Evolutionary conservation across 2,888 invertebrate genomes (phyloP).

Genomic region (Pharmacophagus antenor): DNA sequence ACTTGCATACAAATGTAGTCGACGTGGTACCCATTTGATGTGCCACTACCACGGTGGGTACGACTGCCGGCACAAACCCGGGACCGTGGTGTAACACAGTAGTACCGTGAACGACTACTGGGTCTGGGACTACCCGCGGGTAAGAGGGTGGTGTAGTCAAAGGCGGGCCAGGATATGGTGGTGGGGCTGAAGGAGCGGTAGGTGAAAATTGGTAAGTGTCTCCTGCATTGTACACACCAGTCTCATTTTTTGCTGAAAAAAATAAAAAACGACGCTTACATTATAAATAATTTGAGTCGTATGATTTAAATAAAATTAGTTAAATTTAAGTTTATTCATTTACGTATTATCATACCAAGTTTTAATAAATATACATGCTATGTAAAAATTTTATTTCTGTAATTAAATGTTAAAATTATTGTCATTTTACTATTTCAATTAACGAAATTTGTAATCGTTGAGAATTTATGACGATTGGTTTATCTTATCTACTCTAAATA

Average conservation of each 20-base stretch:
- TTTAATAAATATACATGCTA: too few species aligned
- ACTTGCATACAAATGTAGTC: slow-evolving; percentile 56
- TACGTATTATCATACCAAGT: too few species aligned
- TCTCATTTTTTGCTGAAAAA: slow-evolving; percentile 20
- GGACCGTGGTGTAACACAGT: slow-evolving; percentile 29
- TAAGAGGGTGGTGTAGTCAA: not conserved
- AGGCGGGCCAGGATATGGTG: slow-evolving; percentile 20
- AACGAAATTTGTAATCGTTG: not conserved
- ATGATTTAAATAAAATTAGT: too few species aligned
- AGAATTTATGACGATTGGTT: not conserved
- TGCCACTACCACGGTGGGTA: slow-evolving; percentile 37
- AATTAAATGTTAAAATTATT: too few species aligned
- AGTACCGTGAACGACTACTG: slow-evolving; percentile 34
- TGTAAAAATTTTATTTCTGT: too few species aligned
- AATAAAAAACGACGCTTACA: not conserved
- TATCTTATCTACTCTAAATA: not conserved
- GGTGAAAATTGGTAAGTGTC: slow-evolving; percentile 4
- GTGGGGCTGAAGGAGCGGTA: slow-evolving; percentile 14
- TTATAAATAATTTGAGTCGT: too few species aligned
- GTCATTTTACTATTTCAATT: not conserved
- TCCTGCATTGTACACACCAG: slow-evolving; percentile 5
- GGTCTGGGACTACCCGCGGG: slow-evolving; percentile 12
- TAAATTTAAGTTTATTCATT: too few species aligned
- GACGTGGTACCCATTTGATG: slow-evolving; percentile 49
- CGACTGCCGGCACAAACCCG: slow-evolving; percentile 8